Conservation (phyloP, 2,113 vertebrate genomes). For the Tragelaphus scriptus region DNA sequence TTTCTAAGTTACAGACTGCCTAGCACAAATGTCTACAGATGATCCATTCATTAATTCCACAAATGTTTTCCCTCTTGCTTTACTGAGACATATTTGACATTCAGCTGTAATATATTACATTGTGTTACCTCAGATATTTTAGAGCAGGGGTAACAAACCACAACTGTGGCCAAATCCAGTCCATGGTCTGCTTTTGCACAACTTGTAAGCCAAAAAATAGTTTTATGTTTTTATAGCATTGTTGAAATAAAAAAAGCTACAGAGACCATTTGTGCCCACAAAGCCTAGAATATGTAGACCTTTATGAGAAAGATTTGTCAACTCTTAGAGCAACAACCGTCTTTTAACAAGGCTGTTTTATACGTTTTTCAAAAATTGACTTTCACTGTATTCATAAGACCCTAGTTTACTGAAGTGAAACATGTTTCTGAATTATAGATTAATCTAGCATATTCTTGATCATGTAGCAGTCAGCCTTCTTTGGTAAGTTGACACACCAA, state of each 20-base stretch:
- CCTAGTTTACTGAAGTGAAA: background rate
- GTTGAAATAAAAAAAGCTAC: background rate
- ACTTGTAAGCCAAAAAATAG: background rate
- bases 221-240: conserved; percentile 6
- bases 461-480: background rate
- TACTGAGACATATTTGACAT: background rate
- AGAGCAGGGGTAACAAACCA: background rate
- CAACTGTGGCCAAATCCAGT: background rate
- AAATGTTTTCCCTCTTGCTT: background rate
- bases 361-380: background rate
- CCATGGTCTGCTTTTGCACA: background rate
- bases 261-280: background rate
- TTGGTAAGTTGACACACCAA: background rate
- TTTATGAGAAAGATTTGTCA: background rate
- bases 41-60: background rate
- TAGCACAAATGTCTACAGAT: background rate
- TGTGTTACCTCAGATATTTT: background rate
- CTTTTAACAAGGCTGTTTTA: background rate
- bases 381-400: background rate
- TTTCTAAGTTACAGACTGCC: background rate
- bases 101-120: background rate
- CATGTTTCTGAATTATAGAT: background rate
- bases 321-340: background rate
- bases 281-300: background rate
- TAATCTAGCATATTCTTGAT: background rate